phyloP scores from a whole-genome alignment of 2,888 invertebrate species.

The Chrysodeixis includens region DNA sequence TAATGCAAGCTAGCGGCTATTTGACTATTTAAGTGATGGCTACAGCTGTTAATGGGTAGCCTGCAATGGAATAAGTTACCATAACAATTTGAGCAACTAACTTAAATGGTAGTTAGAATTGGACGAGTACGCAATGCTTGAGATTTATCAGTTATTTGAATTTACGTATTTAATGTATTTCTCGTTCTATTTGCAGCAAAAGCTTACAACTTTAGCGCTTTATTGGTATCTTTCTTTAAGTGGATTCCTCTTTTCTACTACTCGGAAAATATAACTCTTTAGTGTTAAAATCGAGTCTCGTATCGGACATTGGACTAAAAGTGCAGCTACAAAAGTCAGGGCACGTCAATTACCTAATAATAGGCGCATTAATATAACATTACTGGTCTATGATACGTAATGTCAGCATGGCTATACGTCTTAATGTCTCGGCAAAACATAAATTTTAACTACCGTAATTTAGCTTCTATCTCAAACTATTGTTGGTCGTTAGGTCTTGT shows the following conservation, averaged over 20 bases:
- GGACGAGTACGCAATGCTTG: background rate
- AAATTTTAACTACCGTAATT: slow-evolving; percentile 51
- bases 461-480: slow-evolving; percentile 35
- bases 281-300: too few relatives aligned
- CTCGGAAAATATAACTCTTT: too few relatives aligned
- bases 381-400: slow-evolving; percentile 33
- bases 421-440: slow-evolving; percentile 37
- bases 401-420: slow-evolving; percentile 20
- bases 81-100: background rate
- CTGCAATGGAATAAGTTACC: slow-evolving; percentile 10
- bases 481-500: slow-evolving; percentile 43
- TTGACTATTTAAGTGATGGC: slow-evolving; percentile 40
- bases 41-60: slow-evolving; percentile 18
- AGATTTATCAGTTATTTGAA: background rate
- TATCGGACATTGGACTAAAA: too few relatives aligned
- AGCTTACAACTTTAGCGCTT: too few relatives aligned
- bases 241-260: too few relatives aligned
- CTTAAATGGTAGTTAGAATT: slow-evolving; percentile 1
- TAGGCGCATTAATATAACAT: slow-evolving; percentile 30
- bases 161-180: slow-evolving; percentile 22
- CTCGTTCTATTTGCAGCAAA: too few relatives aligned
- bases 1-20: slow-evolving; percentile 38
- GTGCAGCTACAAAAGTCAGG: background rate
- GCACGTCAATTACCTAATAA: background rate
- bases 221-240: too few relatives aligned